A percentile compares a stretch with the other conserved stretches of the same genome.
phyloP scores from a whole-genome alignment of 1,140 invertebrate species.

The Oscheius sp. region DNA sequence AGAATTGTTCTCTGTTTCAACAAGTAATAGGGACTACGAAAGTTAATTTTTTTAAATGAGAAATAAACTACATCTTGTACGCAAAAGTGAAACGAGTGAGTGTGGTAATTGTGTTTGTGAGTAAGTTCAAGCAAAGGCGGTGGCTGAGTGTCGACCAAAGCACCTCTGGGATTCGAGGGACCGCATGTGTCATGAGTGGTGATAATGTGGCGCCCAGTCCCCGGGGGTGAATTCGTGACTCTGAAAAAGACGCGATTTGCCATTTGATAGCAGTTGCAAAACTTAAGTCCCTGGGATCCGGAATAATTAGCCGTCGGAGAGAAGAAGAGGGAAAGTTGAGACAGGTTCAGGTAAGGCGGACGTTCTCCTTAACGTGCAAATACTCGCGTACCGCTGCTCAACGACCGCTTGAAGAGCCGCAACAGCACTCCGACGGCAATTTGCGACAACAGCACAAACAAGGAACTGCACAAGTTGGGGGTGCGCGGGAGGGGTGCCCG shows the following conservation, averaged over 20 bases:
- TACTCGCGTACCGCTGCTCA: constrained; percentile 3
- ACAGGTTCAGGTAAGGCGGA: constrained; percentile 3
- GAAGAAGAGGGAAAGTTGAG: background rate
- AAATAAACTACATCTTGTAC: too few relatives aligned
- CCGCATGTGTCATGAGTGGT: constrained; percentile 11
- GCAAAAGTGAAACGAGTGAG: too few relatives aligned
- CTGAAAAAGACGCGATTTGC: background rate
- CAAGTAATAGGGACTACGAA: too few relatives aligned
- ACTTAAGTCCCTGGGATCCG: background rate
- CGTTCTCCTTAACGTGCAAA: constrained; percentile 1
- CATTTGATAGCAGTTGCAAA: background rate
- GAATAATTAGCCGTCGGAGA: background rate
- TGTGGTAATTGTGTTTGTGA: too few relatives aligned
- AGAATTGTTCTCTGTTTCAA: too few relatives aligned
- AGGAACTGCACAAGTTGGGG: too few relatives aligned
- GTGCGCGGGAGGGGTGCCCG: too few relatives aligned
- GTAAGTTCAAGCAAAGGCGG: too few relatives aligned
- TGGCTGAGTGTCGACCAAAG: background rate
- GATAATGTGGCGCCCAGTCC: constrained; percentile 1
- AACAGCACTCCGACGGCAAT: background rate
- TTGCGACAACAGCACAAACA: constrained; percentile 6
- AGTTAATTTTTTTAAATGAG: too few relatives aligned
- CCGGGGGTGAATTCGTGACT: background rate
- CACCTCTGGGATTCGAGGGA: background rate
- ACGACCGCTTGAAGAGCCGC: background rate